Evolutionary conservation across 2,113 vertebrate genomes (phyloP).

Genomic region (Hirundichthys speculiger): DNA sequence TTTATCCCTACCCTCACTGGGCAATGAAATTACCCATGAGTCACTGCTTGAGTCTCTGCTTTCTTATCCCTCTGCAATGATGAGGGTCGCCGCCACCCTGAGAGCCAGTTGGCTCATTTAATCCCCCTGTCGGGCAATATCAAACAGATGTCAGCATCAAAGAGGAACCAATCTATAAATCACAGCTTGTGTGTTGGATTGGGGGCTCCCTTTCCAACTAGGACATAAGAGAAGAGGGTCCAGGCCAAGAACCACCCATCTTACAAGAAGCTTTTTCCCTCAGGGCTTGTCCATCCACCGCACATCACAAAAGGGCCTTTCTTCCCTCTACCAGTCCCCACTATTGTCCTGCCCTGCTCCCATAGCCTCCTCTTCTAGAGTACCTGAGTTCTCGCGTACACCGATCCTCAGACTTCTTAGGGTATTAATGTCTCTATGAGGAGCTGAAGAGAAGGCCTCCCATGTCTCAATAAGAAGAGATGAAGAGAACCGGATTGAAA

Average conservation of each 20-base stretch:
- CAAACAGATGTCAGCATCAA: slow-evolving; percentile 81
- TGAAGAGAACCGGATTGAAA: slow-evolving; percentile 40
- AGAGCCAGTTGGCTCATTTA: slow-evolving; percentile 70
- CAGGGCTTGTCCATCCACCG: slow-evolving; percentile 71
- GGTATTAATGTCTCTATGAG: slow-evolving; percentile 68
- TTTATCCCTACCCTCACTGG: slow-evolving; percentile 41
- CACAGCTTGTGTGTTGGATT: slow-evolving; percentile 73
- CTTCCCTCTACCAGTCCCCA: slow-evolving; percentile 65
- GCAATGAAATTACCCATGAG: slow-evolving; percentile 67
- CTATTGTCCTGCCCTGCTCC: slow-evolving; percentile 75
- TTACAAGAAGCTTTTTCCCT: slow-evolving; percentile 74
- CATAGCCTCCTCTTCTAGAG: slow-evolving; percentile 64
- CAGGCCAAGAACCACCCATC: slow-evolving; percentile 77
- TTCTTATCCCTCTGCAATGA: slow-evolving; percentile 60
- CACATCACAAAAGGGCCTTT: slow-evolving; percentile 79
- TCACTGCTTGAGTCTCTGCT: slow-evolving; percentile 60
- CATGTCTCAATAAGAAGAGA: slow-evolving; percentile 54
- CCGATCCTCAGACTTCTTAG: slow-evolving; percentile 53
- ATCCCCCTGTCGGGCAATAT: slow-evolving; percentile 73
- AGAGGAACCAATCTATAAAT: slow-evolving; percentile 78
- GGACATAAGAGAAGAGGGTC: slow-evolving; percentile 72
- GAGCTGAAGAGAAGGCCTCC: slow-evolving; percentile 52
- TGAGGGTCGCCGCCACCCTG: slow-evolving; percentile 68
- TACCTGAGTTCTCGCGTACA: slow-evolving; percentile 68
- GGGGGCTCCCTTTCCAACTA: slow-evolving; percentile 62